A percentile compares a stretch with the other conserved stretches of the same genome.
Conservation (phyloP, 2,113 vertebrate species). For the Hemibagrus wyckioides region DNA sequence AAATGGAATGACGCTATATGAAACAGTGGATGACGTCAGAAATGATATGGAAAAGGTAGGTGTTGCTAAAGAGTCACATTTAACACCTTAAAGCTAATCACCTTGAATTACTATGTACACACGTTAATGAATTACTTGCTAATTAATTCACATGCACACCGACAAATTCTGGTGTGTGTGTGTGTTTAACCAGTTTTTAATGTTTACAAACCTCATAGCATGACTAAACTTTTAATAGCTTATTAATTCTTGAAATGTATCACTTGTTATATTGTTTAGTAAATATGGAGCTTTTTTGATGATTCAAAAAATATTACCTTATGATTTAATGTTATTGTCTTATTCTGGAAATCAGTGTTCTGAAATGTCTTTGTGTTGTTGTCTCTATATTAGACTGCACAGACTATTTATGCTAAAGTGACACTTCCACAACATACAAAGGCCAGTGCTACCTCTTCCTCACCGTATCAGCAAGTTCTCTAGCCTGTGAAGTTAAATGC, state of each 20-base stretch:
- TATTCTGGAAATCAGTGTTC: too few relatives aligned
- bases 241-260: background rate
- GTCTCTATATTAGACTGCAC: background rate
- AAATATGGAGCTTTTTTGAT: too few relatives aligned
- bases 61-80: background rate
- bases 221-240: too few relatives aligned
- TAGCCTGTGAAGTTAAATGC: background rate
- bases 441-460: background rate
- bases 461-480: slow-evolving; percentile 41
- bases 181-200: too few relatives aligned
- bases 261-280: too few relatives aligned
- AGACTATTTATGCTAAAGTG: slow-evolving; percentile 64
- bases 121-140: background rate
- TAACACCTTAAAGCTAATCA: background rate
- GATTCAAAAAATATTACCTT: background rate
- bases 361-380: background rate
- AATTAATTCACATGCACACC: too few relatives aligned
- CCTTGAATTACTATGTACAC: background rate
- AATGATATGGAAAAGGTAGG: background rate
- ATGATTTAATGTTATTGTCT: too few relatives aligned
- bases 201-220: too few relatives aligned
- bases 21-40: slow-evolving; percentile 42
- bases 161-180: too few relatives aligned
- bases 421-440: slow-evolving; percentile 29
- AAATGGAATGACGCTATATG: slow-evolving; percentile 55